Conservation (phyloP, 1,140 invertebrate species). For the Steinernema feltiae region DNA sequence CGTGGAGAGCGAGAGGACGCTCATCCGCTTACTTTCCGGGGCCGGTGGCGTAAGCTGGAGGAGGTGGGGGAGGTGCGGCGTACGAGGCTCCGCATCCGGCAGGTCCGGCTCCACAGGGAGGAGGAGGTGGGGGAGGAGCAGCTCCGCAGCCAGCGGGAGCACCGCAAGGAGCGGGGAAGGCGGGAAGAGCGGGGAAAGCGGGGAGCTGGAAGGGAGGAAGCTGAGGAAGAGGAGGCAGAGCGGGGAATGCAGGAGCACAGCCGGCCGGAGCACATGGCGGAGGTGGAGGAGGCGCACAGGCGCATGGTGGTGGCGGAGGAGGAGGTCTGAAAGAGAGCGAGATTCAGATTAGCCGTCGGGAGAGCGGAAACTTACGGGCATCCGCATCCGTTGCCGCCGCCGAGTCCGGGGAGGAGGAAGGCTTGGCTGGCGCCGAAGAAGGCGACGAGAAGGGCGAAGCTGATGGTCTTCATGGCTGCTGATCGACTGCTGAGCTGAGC, state of each 20-base stretch:
- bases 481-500: neutral
- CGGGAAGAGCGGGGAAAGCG: neutral
- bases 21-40: neutral
- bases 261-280: neutral
- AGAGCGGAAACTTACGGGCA: neutral
- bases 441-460: neutral
- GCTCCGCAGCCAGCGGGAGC: neutral
- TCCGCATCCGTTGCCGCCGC: neutral
- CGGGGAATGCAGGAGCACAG: neutral
- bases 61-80: no score
- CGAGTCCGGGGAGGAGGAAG: neutral
- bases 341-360: neutral
- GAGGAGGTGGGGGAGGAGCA: neutral
- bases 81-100: neutral
- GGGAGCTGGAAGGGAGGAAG: neutral
- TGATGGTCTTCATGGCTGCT: neutral
- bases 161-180: neutral
- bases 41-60: neutral
- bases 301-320: neutral
- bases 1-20: neutral
- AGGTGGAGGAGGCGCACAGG: neutral
- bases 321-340: neutral
- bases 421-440: neutral
- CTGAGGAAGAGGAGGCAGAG: neutral
- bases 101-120: neutral